A percentile compares a stretch with the other conserved stretches of the same genome.
These are phyloP conservation scores for Seriola rivoliana DNA, from an alignment of 2,113 vertebrate genomes.

Conservation along the genomic window DNA sequence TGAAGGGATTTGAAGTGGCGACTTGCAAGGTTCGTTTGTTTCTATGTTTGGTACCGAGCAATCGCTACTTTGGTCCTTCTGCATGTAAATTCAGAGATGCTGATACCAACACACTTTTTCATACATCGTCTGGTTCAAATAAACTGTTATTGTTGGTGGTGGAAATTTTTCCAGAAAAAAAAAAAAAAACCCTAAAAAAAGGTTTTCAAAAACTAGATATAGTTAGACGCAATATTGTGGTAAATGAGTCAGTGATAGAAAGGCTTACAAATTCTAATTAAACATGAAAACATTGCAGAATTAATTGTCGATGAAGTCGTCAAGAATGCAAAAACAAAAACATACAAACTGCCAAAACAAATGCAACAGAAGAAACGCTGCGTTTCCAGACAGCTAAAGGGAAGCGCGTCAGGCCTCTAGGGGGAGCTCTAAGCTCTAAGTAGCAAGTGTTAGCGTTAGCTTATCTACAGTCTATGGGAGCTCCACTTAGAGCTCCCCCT, in stretches of 20 bases:
- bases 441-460: too few species aligned
- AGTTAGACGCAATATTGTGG: neutral
- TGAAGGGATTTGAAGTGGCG: slow-evolving; percentile 1
- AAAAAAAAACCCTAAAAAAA: too few species aligned
- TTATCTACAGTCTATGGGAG: too few species aligned
- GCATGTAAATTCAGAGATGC: neutral
- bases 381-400: too few species aligned
- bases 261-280: too few species aligned
- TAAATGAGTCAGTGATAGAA: neutral
- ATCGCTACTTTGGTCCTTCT: neutral
- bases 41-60: slow-evolving; percentile 4
- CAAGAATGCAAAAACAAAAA: too few species aligned
- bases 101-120: neutral
- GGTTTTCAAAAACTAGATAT: too few species aligned
- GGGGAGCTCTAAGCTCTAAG: too few species aligned
- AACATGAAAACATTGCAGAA: neutral
- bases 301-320: neutral
- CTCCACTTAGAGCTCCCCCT: too few species aligned
- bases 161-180: neutral
- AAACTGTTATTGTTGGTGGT: neutral
- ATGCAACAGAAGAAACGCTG: too few species aligned
- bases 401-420: too few species aligned
- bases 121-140: neutral
- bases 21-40: slow-evolving; percentile 11
- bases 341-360: too few species aligned